Conservation (phyloP, 2,888 invertebrate species). For the Drosophila dives region DNA sequence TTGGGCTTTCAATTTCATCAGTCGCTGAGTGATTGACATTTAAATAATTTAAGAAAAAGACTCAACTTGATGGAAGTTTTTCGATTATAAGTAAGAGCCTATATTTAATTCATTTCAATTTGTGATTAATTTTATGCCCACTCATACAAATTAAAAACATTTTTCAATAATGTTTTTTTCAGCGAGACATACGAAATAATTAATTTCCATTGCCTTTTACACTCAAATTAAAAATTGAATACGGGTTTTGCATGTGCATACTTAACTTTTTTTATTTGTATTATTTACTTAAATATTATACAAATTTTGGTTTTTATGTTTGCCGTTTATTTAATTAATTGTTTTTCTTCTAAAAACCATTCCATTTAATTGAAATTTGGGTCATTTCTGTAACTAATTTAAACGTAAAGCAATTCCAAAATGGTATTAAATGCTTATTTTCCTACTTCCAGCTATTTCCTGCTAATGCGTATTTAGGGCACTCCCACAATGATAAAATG, state of each 20-base stretch:
- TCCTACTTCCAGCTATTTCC: not conserved
- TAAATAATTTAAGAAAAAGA: slow-evolving; percentile 9
- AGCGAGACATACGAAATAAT: not conserved
- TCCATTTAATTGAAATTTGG: not conserved
- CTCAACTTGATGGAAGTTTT: not conserved
- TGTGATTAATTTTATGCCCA: not conserved
- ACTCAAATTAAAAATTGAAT: not conserved
- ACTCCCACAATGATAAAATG: not conserved
- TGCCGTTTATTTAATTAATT: not conserved
- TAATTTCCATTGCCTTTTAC: not conserved
- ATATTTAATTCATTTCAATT: not conserved
- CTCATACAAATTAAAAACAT: not conserved
- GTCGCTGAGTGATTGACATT: slow-evolving; percentile 19
- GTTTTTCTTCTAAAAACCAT: not conserved
- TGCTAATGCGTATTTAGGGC: not conserved
- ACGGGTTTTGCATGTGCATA: not conserved
- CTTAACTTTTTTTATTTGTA: not conserved
- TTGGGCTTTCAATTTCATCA: slow-evolving; percentile 4
- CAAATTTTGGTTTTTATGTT: not conserved
- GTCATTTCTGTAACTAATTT: not conserved
- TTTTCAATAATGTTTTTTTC: not conserved
- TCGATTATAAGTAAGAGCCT: not conserved
- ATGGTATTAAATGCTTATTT: slow-evolving; percentile 7
- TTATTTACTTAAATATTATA: not conserved
- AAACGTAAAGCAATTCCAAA: not conserved